Base-by-base conservation (phyloP, 2,797 vertebrate genomes). In the Thaleichthys pacificus region DNA sequence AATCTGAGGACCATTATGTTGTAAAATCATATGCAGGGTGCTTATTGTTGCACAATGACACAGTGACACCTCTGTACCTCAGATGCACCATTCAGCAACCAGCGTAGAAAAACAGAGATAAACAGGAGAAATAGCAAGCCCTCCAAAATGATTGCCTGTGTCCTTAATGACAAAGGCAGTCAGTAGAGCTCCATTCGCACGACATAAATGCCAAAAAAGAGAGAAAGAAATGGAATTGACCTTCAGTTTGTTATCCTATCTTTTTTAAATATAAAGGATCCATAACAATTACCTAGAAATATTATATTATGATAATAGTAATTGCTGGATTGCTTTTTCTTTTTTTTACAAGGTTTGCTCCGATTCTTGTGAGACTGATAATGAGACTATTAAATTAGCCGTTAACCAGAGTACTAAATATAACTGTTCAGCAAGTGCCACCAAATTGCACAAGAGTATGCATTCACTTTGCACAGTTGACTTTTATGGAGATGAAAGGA, bases 191-290 rank as follows among this genome's bases (percentile, higher is more conserved):
- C 38, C 8, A 56, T 24, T 60, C 54, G 51, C 12, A 24, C 17
- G 1, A 42, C 69, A 17, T 28, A 82, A 70, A 74, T 74, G 66
- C 62, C 77, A 74, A 56, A 58, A n/a, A 51, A 70, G 26, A 24
- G 8, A 49, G 32, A 14, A 3, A 47, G 42, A 47, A 47, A 47
- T 47, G 42, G 42, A 47, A 47, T 12, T 56, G 51, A 56, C 17
- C 51, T 56, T 56, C 19, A 56, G 19, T n/a, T 56, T 56, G 17
- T 56, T n/a, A 35, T 35, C 5, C 6, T 35, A 35, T 47, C 42
- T 14, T 47, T 47, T 47, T 3, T 0, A 47, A 12, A 3, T 35
- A 8, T 11, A 12, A 47, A 12, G 42, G 11, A 47, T 47, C 9
- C 42, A 30, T 15, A 7, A 30, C 28, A 30, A 38, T 60, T 30